Conservation (phyloP, 2,113 vertebrate species). For the Hippocampus guttulatus region DNA sequence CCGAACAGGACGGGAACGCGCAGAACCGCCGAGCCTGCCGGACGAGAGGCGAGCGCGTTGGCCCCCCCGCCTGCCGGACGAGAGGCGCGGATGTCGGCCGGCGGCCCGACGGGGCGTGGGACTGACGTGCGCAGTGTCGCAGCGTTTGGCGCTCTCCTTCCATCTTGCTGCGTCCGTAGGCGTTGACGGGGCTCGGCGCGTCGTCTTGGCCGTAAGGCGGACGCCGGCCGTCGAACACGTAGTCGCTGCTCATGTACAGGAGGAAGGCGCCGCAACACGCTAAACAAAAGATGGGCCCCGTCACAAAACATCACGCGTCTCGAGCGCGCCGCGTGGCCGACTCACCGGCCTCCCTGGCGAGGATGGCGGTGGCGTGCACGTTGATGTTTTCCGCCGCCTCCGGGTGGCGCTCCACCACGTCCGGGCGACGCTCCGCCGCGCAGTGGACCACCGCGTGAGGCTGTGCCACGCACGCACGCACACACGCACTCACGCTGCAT, state of each 20-base stretch:
- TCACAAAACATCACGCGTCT: no score
- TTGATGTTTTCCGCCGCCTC: conserved; percentile 87
- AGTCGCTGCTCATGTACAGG: conserved; percentile 93
- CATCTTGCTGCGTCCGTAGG: conserved; percentile 90
- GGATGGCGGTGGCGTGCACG: conserved; percentile 82
- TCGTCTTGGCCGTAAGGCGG: conserved; percentile 92
- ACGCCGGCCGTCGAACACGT: conserved; percentile 90
- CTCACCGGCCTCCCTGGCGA: conserved; percentile 91
- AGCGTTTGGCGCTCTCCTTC: conserved; percentile 87
- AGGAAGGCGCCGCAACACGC: conserved; percentile 75
- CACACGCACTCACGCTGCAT: no score
- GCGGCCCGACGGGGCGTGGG: conserved; percentile 16
- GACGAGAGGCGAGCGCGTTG: neutral
- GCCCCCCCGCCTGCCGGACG: no score
- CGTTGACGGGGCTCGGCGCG: conserved; percentile 83
- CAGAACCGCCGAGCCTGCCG: conserved; percentile 82
- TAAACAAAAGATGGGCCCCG: neutral
- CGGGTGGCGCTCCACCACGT: conserved; percentile 86
- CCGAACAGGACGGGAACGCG: conserved; percentile 89
- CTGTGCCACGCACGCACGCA: conserved; percentile 50
- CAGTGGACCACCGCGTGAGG: conserved; percentile 92
- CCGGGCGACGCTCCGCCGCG: conserved; percentile 93
- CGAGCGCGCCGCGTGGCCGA: neutral
- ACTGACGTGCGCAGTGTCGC: conserved; percentile 81
- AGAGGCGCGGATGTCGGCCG: neutral